These are phyloP conservation scores for Synanthedon myopaeformis DNA, from an alignment of 2,888 invertebrate genomes.

Conservation along the genomic window DNA sequence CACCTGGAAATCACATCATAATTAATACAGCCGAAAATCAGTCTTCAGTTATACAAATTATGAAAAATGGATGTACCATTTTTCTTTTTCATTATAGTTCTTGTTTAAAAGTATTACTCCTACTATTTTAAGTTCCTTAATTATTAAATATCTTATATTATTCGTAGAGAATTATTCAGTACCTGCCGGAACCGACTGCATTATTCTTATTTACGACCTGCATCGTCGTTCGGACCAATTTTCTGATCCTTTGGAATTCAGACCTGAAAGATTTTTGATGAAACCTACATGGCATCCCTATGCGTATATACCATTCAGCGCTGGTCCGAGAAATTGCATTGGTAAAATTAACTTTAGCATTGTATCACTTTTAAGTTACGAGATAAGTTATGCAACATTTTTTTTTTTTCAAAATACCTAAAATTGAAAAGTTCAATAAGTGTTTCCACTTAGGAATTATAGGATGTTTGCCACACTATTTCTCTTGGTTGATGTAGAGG, in stretches of 20 bases:
- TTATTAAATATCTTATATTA: neutral
- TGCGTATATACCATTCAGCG: conserved; percentile 60
- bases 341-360: conserved; percentile 30
- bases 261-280: conserved; percentile 54
- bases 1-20: no score
- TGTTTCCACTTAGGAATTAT: neutral
- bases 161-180: conserved; percentile 20
- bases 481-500: no score
- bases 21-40: no score
- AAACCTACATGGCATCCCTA: conserved; percentile 38
- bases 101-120: no score
- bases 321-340: conserved; percentile 72
- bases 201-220: conserved; percentile 14
- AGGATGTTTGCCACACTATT: no score
- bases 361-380: no score
- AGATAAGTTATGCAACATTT: neutral
- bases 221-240: conserved; percentile 51
- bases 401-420: neutral
- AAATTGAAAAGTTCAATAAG: neutral
- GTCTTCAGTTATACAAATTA: no score
- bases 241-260: conserved; percentile 53
- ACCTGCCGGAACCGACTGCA: conserved; percentile 5
- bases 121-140: neutral
- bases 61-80: no score
- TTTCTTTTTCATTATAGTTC: no score